Conservation (phyloP, 1,140 invertebrate genomes). For the Drosophila hydei region DNA sequence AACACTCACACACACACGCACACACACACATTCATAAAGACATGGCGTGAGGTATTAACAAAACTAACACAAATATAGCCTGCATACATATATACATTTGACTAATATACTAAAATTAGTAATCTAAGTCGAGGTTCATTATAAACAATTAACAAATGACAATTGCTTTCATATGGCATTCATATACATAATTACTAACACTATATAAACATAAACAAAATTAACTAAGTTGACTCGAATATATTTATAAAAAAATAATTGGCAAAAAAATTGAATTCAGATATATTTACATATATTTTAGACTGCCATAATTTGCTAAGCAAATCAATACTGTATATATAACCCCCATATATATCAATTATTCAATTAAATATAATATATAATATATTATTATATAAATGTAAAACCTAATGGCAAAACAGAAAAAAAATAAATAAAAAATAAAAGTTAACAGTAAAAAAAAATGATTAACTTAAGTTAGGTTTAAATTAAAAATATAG, state of each 20-base stretch:
- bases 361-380: slow-evolving; percentile 29
- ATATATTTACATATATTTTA: slow-evolving; percentile 57
- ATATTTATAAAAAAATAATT: slow-evolving; percentile 39
- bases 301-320: slow-evolving; percentile 83
- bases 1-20: slow-evolving; percentile 18
- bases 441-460: slow-evolving; percentile 10
- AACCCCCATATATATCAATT: slow-evolving; percentile 13
- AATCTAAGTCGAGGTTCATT: slow-evolving; percentile 58
- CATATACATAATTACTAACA: slow-evolving; percentile 23
- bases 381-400: slow-evolving; percentile 74
- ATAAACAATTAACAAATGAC: slow-evolving; percentile 50
- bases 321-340: slow-evolving; percentile 64
- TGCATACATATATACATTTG: slow-evolving; percentile 29
- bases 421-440: slow-evolving; percentile 41
- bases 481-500: slow-evolving; percentile 54
- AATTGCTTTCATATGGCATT: slow-evolving; percentile 35
- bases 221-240: slow-evolving; percentile 45
- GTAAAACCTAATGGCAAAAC: slow-evolving; percentile 54
- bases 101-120: slow-evolving; percentile 73
- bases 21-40: slow-evolving; percentile 23
- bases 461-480: slow-evolving; percentile 17
- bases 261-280: slow-evolving; percentile 35
- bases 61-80: slow-evolving; percentile 24
- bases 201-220: background rate
- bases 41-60: slow-evolving; percentile 45